Evolutionary conservation across 2,888 invertebrate species (phyloP), one percentile per base, ranked within the genome.

Genomic region (Allygus modestus): DNA sequence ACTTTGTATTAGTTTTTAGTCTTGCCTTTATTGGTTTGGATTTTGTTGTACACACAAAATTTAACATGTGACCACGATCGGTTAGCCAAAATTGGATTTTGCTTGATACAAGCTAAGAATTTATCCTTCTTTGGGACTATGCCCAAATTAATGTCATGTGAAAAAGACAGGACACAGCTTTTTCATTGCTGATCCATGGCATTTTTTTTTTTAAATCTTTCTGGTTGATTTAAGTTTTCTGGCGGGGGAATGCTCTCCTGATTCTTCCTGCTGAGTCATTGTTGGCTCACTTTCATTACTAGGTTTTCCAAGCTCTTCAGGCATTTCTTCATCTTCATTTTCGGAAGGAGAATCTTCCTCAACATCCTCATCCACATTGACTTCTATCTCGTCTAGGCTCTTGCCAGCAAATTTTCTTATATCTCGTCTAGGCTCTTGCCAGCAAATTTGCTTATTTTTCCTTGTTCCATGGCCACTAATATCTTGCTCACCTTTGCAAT

Each of bases 401-500:
- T 75, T 75, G 41, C 75, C 75, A 15, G 51, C 12, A 37, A 20
- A 61, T 31, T 65, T n/a, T 17, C 31, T 31, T 12, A 51, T 33
- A 75, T 75, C n/a, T 75, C 75, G 33, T 75, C 20, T 9, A 75
- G 41, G 33, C 17, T 37, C 28, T 75, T 75, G 41, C 75, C 75
- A 15, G 51, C 12, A 37, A 20, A 61, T 31, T 65, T n/a, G 23
- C 31, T 31, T 12, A 51, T n/a, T 12, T 7, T 51, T 12, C 82
- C 82, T 33, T 43, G 61, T 37, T 82, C 82, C 61, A 82, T 33
- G 17, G 82, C 37, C 9, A 82, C 23, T 33, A 61, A 15, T n/a
- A 82, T 43, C 61, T 82, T 82, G 15, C 75, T 75, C 5, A 75
- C 41, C n/a, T 75, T 75, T 4, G 75, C 75, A 31, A 75, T 75